phyloP scores from a whole-genome alignment of 1,140 invertebrate species.

The Leptestheria dahalacensis region DNA sequence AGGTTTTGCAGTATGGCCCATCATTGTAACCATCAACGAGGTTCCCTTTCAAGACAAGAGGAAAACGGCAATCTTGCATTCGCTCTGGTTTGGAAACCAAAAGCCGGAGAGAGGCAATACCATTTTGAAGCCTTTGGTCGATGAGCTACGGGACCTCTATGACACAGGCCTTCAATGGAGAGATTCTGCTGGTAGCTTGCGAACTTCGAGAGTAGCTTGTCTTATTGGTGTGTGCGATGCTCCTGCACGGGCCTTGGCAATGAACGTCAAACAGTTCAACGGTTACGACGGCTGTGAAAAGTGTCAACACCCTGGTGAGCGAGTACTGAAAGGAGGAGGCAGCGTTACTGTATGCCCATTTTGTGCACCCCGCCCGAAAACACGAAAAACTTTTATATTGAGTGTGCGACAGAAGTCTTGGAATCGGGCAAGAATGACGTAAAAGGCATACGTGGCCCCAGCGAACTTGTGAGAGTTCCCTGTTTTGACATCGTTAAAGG shows the following conservation, averaged over 20 bases:
- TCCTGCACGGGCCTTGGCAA: neutral
- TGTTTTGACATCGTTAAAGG: too few species aligned
- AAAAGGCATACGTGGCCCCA: neutral
- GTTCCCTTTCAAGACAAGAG: constrained; percentile 19
- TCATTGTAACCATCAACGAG: constrained; percentile 25
- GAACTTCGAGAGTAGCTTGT: constrained; percentile 2
- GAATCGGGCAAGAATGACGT: neutral
- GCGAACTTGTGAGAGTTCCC: neutral
- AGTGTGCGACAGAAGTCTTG: neutral
- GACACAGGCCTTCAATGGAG: neutral
- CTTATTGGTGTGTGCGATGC: neutral
- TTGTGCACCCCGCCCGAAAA: neutral
- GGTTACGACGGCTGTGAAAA: constrained; percentile 1
- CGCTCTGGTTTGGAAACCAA: constrained; percentile 5
- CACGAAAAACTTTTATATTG: neutral
- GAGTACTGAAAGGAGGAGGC: constrained; percentile 6
- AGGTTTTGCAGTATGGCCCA: constrained; percentile 24
- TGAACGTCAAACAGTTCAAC: constrained; percentile 4
- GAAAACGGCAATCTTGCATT: constrained; percentile 4
- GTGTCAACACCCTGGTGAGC: neutral
- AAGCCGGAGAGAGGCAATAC: neutral
- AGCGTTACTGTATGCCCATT: neutral
- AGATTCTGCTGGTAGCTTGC: neutral
- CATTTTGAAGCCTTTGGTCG: constrained; percentile 6
- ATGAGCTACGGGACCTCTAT: constrained; percentile 2